Base-by-base conservation (phyloP, 2,888 invertebrate genomes). In the Archaeoteleia sp. region DNA sequence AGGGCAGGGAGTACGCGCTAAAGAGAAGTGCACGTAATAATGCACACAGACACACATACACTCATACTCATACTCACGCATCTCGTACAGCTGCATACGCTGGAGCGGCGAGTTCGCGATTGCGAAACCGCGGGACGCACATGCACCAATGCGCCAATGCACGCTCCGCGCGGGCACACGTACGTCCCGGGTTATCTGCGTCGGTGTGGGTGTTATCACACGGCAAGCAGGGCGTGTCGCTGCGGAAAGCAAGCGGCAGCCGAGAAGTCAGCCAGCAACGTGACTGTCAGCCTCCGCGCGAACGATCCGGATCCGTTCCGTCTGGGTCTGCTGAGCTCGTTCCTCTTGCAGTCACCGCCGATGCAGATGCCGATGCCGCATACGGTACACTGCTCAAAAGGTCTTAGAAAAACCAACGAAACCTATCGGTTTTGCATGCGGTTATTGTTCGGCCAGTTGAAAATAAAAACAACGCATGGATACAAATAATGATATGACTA, bases 131-230 rank as follows among this genome's bases (percentile, higher is more conserved):
- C 78, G 75, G 75, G 82, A 80, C 81, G 81, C 79, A 81, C 80
- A 80, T 81, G 82, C 79, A 82, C 81, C 80, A 82, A 81, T 80
- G 75, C n/a, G n/a, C n/a, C n/a, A 77, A 10, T 32, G n/a, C n/a
- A n/a, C n/a, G n/a, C 9, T 53, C 25, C 67, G 62, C 29, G 13
- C 39, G 20, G 27, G 17, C 66, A 27, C 37, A 68, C 54, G 55
- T 48, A 57, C 25, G 53, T 65, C 54, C 61, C 72, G 74, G 74
- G 74, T 81, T 80, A 80, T 79, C 82, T 78, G 72, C 73, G 74
- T 12, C 78, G 78, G 84, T 85, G 84, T 85, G 83, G 84, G 84
- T 84, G 84, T 84, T 85, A 85, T 85, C 84, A 82, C 80, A 76
- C 35, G 55, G 29, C 30, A 43, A 20, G 74, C 81, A 83, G 84